Evolutionary conservation across 2,113 vertebrate genomes (phyloP), one percentile per base, ranked within the genome.

Genomic region (Pterophyllum scalare): DNA sequence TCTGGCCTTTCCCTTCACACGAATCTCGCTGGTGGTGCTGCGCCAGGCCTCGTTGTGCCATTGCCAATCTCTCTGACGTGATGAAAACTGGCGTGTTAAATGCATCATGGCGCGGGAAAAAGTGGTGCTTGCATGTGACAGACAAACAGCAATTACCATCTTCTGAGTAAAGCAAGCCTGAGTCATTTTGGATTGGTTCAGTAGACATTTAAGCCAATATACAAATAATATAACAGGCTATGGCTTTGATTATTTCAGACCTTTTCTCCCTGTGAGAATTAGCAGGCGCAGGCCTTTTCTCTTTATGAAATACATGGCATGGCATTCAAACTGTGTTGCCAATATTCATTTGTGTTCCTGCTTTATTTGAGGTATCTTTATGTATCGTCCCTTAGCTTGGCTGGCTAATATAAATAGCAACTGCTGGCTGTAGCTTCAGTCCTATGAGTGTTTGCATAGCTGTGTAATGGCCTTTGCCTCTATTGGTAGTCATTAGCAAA

Each of bases 21-120:
- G n/a, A 64, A 77, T 49, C 67, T 11, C 76, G 19, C 77, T 22
- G 85, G 77, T 31, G 75, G 52, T 6, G 56, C 80, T 13, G 28
- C 87, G 82, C 84, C 87, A 88, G 61, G 72, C 54, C 88, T 77
- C 10, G 59, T 52, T 64, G 76, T 24, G 59, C 77, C 79, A 24
- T 70, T 52, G 89, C 88, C 90, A 88, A 59, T 85, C 80, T 81
- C 22, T 75, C 19, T 89, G 93, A 91, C 77, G 64, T 86, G 89
- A 93, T 91, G 79, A 80, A 85, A 85, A 38, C 74, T 83, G 88
- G 84, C 57, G 24, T 82, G 74, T 93, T 80, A 56, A 83, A 89
- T 83, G 82, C 82, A 84, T 72, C 65, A 24, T 33, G 52, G 24
- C 0, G 57, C n/a, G 14, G 60, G 60, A 58, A 82, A 87, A 83